Conservation (phyloP, 2,797 vertebrate genomes). For the Pseudocheirus occidentalis region DNA sequence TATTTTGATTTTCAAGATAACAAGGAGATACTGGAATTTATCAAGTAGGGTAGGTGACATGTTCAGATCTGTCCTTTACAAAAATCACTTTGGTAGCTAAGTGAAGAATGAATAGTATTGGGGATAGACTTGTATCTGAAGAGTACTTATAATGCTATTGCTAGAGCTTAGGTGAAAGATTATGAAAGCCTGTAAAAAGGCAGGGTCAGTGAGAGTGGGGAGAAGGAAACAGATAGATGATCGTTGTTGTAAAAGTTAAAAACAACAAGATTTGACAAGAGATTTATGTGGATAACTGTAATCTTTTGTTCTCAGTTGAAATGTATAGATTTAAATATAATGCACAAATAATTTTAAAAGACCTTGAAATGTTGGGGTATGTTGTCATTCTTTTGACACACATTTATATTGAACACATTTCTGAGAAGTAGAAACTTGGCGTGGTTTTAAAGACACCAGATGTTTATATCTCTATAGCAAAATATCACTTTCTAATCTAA, state of each 20-base stretch:
- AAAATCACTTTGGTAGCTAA: background rate
- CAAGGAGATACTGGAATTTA: background rate
- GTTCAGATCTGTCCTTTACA: background rate
- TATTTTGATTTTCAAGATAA: background rate
- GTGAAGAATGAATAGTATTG: background rate
- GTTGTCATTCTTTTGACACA: conserved; percentile 9
- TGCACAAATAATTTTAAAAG: conserved; percentile 50
- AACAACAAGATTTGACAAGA: background rate
- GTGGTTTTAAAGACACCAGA: conserved; percentile 16
- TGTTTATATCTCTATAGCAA: background rate
- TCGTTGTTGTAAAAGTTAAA: background rate
- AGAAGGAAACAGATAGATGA: background rate
- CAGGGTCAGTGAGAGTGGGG: background rate
- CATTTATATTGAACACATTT: background rate
- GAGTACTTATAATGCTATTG: background rate
- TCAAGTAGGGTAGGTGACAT: background rate
- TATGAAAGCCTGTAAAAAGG: background rate
- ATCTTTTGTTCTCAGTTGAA: background rate
- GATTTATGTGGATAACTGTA: background rate
- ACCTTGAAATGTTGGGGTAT: background rate
- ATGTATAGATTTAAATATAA: background rate
- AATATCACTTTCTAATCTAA: conserved; percentile 38
- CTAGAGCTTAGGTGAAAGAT: background rate
- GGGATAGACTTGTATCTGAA: background rate
- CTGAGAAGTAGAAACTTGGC: conserved; percentile 4